Evolutionary conservation across 64 coral and sea anemone species (phyloP).

Genomic region (Dendronephthya gigantea): DNA sequence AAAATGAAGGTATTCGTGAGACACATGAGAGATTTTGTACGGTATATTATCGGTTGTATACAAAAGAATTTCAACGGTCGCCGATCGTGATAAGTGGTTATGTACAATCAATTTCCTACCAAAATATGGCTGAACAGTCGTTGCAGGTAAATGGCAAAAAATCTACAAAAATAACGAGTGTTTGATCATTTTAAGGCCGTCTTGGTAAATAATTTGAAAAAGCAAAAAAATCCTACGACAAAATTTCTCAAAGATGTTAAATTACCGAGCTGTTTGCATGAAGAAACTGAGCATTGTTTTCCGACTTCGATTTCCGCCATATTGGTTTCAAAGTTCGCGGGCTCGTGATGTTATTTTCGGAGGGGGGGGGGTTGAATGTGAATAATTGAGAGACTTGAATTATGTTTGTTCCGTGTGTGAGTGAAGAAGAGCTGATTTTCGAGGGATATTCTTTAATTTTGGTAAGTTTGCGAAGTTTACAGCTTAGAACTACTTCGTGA

Average conservation of each 20-base stretch:
- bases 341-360: neutral
- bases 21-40: too few species aligned
- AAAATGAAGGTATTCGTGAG: too few species aligned
- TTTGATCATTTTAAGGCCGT: neutral
- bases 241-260: neutral
- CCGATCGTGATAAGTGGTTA: too few species aligned
- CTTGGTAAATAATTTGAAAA: too few species aligned
- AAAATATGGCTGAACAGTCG: slow-evolving; percentile 57
- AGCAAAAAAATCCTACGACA: neutral
- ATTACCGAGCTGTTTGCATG: slow-evolving; percentile 73
- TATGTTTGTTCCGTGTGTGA: slow-evolving; percentile 3
- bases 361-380: neutral
- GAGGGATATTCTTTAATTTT: neutral
- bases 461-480: too few species aligned
- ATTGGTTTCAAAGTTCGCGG: slow-evolving; percentile 17
- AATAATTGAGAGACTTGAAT: neutral
- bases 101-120: too few species aligned
- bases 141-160: slow-evolving; percentile 80
- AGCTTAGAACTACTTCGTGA: too few species aligned
- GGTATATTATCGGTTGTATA: too few species aligned
- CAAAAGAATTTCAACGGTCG: too few species aligned
- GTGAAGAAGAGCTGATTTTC: neutral
- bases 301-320: slow-evolving; percentile 88
- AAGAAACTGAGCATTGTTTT: slow-evolving; percentile 52
- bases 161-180: slow-evolving; percentile 38